These are phyloP conservation scores for Drosophila ficusphila DNA, from an alignment of 1,140 invertebrate species.

Conservation along the genomic window DNA sequence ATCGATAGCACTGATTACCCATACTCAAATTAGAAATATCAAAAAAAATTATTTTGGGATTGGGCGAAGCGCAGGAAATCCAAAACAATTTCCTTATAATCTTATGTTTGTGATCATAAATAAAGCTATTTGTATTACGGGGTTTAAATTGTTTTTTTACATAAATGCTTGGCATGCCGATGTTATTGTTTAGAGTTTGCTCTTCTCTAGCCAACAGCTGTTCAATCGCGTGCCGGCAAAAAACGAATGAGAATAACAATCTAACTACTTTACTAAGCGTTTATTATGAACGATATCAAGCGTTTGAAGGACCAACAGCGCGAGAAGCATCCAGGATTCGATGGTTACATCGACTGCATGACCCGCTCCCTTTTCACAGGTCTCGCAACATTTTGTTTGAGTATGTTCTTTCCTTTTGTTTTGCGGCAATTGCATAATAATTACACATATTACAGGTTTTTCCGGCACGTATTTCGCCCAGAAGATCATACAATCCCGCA, in stretches of 20 bases:
- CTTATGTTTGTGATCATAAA: too few species aligned
- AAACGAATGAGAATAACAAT: slow-evolving; percentile 5
- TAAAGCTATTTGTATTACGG: too few species aligned
- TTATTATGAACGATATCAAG: slow-evolving; percentile 84
- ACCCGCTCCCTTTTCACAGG: slow-evolving; percentile 85
- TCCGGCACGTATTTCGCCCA: slow-evolving; percentile 84
- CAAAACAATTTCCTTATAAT: too few species aligned
- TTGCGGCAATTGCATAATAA: slow-evolving; percentile 70
- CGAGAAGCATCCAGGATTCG: slow-evolving; percentile 85
- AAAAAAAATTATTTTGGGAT: too few species aligned
- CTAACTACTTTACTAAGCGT: not conserved
- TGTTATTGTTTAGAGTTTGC: not conserved
- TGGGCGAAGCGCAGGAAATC: too few species aligned
- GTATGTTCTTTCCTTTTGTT: slow-evolving; percentile 55
- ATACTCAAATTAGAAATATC: too few species aligned
- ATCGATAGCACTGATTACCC: too few species aligned
- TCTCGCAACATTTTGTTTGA: slow-evolving; percentile 84
- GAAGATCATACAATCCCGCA: slow-evolving; percentile 76
- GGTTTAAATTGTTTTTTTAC: not conserved
- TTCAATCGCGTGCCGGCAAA: not conserved
- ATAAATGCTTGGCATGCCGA: too few species aligned
- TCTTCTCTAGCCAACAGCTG: not conserved
- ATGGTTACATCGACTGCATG: slow-evolving; percentile 86
- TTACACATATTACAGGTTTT: slow-evolving; percentile 77
- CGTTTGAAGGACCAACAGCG: slow-evolving; percentile 83